Conservation (phyloP, 2,113 vertebrate genomes). For the Petaurus breviceps region DNA sequence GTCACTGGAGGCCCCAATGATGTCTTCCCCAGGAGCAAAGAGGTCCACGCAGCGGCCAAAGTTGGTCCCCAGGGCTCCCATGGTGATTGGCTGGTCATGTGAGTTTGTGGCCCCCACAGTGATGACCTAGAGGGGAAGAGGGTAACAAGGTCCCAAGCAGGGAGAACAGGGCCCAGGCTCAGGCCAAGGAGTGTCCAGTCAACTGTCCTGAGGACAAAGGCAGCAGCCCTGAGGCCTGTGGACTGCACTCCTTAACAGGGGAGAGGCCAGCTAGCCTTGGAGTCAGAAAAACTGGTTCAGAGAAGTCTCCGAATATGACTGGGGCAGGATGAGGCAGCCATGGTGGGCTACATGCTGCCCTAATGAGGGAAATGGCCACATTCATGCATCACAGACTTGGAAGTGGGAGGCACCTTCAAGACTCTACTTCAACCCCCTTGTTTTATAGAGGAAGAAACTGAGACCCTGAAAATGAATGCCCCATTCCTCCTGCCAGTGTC, state of each 20-base stretch:
- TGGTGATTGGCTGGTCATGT: conserved; percentile 86
- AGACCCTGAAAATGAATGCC: not conserved
- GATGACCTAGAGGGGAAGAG: conserved; percentile 86
- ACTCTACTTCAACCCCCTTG: too few relatives aligned
- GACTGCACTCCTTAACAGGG: too few relatives aligned
- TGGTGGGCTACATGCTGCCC: too few relatives aligned
- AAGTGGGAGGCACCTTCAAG: not conserved
- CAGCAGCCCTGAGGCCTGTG: not conserved
- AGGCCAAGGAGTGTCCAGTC: not conserved
- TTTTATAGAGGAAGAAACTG: not conserved
- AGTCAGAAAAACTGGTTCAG: not conserved
- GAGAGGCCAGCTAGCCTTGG: not conserved
- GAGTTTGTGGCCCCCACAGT: conserved; percentile 91
- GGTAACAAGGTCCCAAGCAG: not conserved
- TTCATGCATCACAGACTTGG: not conserved
- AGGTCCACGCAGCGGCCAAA: conserved; percentile 91
- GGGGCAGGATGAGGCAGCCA: not conserved
- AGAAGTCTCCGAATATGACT: too few relatives aligned
- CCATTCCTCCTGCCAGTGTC: too few relatives aligned
- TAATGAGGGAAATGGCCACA: accelerated
- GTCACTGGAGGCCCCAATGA: conserved; percentile 91
- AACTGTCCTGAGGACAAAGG: not conserved
- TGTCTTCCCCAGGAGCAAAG: conserved; percentile 93
- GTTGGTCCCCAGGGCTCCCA: conserved; percentile 90
- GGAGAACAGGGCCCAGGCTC: not conserved